Conservation (phyloP, 2,797 vertebrate genomes). For the Microchirus variegatus region DNA sequence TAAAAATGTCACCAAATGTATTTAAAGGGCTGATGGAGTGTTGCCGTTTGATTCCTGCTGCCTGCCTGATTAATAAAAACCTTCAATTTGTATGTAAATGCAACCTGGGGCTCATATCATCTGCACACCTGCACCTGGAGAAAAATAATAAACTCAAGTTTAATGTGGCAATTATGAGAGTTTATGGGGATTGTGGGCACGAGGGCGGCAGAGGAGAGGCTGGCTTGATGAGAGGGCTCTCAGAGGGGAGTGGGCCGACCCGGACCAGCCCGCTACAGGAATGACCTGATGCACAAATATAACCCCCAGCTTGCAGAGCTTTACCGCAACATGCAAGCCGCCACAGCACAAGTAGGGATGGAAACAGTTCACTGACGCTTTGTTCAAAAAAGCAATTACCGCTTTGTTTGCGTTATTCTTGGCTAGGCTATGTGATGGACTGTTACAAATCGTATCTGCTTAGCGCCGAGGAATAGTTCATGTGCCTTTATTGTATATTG, state of each 20-base stretch:
- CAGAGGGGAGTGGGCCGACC: conserved; percentile 65
- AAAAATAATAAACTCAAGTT: conserved; percentile 99
- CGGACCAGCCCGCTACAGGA: conserved; percentile 69
- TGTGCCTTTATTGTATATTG: background rate
- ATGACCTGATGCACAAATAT: conserved; percentile 75
- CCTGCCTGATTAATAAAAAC: conserved; percentile 99
- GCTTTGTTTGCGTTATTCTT: conserved; percentile 14
- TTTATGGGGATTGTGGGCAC: conserved; percentile 93
- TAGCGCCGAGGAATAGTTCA: background rate
- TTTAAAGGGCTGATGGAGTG: conserved; percentile 99
- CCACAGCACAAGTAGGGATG: conserved; percentile 9
- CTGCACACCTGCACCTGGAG: conserved; percentile 96
- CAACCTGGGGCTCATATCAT: conserved; percentile 97
- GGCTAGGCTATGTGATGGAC: background rate
- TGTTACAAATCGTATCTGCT: background rate
- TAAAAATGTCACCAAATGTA: conserved; percentile 99
- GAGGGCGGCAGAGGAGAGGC: conserved; percentile 63
- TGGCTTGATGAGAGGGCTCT: conserved; percentile 73
- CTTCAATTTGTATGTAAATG: conserved; percentile 99
- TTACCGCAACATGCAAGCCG: conserved; percentile 44
- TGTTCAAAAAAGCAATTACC: conserved; percentile 21
- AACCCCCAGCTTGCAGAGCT: conserved; percentile 58
- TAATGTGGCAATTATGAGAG: conserved; percentile 99
- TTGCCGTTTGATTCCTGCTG: conserved; percentile 99
- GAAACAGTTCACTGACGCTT: conserved; percentile 16